Conservation (phyloP, 2,888 invertebrate genomes). For the Rhaphigaster nebulosa region DNA sequence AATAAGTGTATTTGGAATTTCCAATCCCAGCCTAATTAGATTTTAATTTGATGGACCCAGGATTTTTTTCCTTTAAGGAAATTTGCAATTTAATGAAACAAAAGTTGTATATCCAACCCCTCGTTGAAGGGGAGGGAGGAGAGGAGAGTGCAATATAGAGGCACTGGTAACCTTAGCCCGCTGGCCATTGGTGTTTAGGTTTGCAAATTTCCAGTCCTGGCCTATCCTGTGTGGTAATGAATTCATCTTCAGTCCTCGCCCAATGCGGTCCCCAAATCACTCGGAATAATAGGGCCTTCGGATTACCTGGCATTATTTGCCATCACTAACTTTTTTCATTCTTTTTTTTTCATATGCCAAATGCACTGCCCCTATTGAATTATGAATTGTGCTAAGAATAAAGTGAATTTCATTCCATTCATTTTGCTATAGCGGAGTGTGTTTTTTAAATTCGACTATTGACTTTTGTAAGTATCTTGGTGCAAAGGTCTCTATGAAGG, state of each 20-base stretch:
- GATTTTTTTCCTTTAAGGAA: background rate
- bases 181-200: slow-evolving; percentile 44
- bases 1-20: background rate
- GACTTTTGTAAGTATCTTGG: background rate
- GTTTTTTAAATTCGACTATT: too few relatives aligned
- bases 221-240: slow-evolving; percentile 35
- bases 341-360: background rate
- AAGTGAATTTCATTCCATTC: background rate
- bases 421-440: too few relatives aligned
- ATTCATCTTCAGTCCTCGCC: slow-evolving; percentile 46
- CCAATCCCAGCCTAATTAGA: slow-evolving; percentile 8
- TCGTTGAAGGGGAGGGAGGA: background rate
- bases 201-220: slow-evolving; percentile 37
- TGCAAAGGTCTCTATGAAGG: background rate
- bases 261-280: slow-evolving; percentile 37
- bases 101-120: slow-evolving; percentile 47
- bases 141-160: slow-evolving; percentile 10
- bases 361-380: background rate
- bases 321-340: background rate
- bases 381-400: background rate
- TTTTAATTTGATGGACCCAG: slow-evolving; percentile 33
- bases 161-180: slow-evolving; percentile 2
- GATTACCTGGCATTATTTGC: background rate
- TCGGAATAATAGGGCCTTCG: slow-evolving; percentile 27
- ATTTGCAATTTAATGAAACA: slow-evolving; percentile 53